These are phyloP conservation scores for Tetragnatha montana DNA, from an alignment of 2,888 invertebrate species.

Conservation along the genomic window DNA sequence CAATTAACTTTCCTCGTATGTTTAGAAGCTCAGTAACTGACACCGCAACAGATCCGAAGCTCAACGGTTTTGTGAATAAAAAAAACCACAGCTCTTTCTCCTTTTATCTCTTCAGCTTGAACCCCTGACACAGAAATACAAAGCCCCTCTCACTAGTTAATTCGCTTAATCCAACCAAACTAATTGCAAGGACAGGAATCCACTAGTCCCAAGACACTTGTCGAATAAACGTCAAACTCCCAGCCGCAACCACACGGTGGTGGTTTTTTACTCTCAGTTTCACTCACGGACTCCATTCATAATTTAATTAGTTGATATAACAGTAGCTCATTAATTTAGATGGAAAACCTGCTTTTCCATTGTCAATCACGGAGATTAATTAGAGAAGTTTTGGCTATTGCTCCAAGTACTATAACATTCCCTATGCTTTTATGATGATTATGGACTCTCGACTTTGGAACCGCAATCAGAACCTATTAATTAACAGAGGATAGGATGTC, in stretches of 20 bases:
- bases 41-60: too few species aligned
- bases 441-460: not conserved
- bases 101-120: too few species aligned
- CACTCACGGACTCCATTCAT: not conserved
- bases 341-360: conserved; percentile 1
- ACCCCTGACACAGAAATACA: too few species aligned
- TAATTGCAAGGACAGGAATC: not conserved
- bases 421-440: not conserved
- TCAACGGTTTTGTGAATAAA: too few species aligned
- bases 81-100: too few species aligned
- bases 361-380: conserved; percentile 25
- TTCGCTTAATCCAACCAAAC: not conserved
- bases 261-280: not conserved
- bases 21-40: too few species aligned
- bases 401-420: not conserved
- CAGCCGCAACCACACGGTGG: not conserved
- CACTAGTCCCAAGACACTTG: not conserved
- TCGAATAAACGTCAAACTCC: not conserved
- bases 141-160: too few species aligned
- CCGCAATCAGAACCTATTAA: not conserved
- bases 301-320: conserved; percentile 9
- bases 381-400: conserved; percentile 4
- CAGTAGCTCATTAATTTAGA: conserved; percentile 20
- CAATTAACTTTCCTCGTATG: too few species aligned
- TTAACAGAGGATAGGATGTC: not conserved